Conservation (phyloP, 2,113 vertebrate genomes). For the Hemiprocne comata region DNA sequence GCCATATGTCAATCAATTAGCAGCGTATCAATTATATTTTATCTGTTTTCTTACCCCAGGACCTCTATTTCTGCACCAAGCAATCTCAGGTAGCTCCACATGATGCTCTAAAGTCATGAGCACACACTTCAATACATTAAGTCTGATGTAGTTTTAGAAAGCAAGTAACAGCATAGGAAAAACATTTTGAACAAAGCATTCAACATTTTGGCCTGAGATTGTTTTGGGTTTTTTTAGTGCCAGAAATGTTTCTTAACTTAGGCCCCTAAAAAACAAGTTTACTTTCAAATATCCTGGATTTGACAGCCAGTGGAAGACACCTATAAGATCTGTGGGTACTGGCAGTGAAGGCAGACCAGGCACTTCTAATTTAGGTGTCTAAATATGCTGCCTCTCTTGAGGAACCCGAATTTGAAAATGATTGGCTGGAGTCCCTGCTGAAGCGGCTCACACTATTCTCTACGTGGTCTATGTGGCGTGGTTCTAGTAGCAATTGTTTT, state of each 20-base stretch:
- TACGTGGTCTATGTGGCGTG: background rate
- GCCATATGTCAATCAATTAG: background rate
- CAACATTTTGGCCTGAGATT: background rate
- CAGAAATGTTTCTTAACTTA: background rate
- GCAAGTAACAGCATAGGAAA: background rate
- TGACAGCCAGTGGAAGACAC: conserved; percentile 7
- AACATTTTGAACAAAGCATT: background rate
- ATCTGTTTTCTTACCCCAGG: background rate
- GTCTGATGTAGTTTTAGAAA: background rate
- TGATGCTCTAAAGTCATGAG: background rate
- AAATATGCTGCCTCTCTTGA: conserved; percentile 33
- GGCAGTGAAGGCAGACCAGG: conserved; percentile 7
- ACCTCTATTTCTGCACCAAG: background rate
- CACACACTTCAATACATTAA: background rate
- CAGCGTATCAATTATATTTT: background rate
- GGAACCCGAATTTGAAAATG: background rate
- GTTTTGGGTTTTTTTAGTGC: background rate
- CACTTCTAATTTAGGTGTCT: background rate
- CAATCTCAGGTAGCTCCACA: background rate
- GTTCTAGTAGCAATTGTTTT: conserved; percentile 71
- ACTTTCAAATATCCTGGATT: background rate
- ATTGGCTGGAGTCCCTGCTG: background rate
- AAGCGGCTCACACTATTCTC: background rate
- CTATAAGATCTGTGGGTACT: conserved; percentile 1
- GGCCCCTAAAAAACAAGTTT: background rate